Evolutionary conservation across 1,140 invertebrate species (phyloP).

Genomic region (Polypedilum vanderplanki): DNA sequence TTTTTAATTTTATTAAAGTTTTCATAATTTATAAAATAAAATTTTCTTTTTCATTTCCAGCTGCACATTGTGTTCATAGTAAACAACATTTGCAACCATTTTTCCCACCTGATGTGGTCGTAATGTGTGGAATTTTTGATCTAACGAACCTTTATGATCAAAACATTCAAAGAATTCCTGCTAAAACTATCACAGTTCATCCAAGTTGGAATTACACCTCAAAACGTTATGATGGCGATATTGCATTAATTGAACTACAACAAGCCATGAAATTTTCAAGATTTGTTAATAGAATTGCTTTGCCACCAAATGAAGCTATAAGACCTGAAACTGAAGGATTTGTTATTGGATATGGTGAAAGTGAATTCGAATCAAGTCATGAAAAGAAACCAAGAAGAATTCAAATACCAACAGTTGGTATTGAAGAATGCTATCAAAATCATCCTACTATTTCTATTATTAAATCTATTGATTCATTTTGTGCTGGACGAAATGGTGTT

Average conservation of each 20-base stretch:
- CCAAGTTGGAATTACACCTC: background rate
- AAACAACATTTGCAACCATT: background rate
- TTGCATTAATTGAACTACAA: background rate
- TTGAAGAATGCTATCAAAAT: background rate
- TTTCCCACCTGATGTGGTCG: background rate
- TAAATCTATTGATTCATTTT: background rate
- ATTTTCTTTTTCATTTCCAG: background rate
- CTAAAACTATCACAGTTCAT: background rate
- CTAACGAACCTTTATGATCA: background rate
- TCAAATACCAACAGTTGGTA: background rate
- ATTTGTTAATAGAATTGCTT: background rate
- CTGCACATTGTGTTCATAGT: background rate
- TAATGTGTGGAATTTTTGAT: background rate
- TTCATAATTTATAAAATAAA: no score
- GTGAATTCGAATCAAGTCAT: background rate
- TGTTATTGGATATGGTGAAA: background rate
- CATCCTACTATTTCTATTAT: background rate
- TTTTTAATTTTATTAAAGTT: no score
- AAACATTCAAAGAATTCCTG: background rate
- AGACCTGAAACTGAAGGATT: background rate
- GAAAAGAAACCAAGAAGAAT: background rate
- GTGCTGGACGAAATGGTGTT: background rate
- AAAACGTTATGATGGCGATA: background rate
- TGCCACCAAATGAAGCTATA: background rate
- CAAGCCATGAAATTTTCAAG: background rate